phyloP scores from a whole-genome alignment of 2,113 vertebrate genomes.

The Kryptolebias marmoratus region DNA sequence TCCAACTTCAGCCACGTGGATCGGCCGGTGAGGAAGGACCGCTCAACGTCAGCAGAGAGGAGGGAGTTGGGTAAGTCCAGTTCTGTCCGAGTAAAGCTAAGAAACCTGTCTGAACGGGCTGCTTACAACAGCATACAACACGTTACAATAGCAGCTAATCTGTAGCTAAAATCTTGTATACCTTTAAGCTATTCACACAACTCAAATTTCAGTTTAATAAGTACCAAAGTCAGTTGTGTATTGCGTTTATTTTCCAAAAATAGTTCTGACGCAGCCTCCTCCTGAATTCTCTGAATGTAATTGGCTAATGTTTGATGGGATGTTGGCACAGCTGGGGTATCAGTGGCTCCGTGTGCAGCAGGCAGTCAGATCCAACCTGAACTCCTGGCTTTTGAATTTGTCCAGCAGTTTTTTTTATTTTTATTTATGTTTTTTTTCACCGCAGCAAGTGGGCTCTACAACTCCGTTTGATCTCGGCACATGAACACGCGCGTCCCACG shows the following conservation, averaged over 20 bases:
- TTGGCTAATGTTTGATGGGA: slow-evolving; percentile 38
- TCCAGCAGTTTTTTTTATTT: slow-evolving; percentile 21
- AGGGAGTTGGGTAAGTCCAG: slow-evolving; percentile 76
- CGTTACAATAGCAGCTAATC: too few relatives aligned
- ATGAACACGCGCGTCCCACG: slow-evolving; percentile 15
- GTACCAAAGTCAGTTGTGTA: slow-evolving; percentile 38
- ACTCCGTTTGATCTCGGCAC: slow-evolving; percentile 33
- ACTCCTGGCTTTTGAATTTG: slow-evolving; percentile 35
- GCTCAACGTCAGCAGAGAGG: slow-evolving; percentile 81
- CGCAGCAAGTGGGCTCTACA: slow-evolving; percentile 21
- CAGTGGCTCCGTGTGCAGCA: slow-evolving; percentile 27
- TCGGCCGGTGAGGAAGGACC: slow-evolving; percentile 86
- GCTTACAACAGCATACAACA: background rate
- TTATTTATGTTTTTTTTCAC: slow-evolving; percentile 19
- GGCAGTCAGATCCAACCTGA: slow-evolving; percentile 31
- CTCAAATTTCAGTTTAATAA: too few relatives aligned
- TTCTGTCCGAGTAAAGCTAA: slow-evolving; percentile 4
- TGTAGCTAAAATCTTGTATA: too few relatives aligned
- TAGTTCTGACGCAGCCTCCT: slow-evolving; percentile 32
- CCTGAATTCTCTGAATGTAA: slow-evolving; percentile 34
- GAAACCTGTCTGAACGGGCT: background rate
- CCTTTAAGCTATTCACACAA: too few relatives aligned
- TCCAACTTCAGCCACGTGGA: slow-evolving; percentile 74
- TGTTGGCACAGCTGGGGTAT: slow-evolving; percentile 31
- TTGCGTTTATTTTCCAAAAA: slow-evolving; percentile 55